phyloP scores from a whole-genome alignment of 2,888 invertebrate genomes.

The Taphrorychus bicolor region DNA sequence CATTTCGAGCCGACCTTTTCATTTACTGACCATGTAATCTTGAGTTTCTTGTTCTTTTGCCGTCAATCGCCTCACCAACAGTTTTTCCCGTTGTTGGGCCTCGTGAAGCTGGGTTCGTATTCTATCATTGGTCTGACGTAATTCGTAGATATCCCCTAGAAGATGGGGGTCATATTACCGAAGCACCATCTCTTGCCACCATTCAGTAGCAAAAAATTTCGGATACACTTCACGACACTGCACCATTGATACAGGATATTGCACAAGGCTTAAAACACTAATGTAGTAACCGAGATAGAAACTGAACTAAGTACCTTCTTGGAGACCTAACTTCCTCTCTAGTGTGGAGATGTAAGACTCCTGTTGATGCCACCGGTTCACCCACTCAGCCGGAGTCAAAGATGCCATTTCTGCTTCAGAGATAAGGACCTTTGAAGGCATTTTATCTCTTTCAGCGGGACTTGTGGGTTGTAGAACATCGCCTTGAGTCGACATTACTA shows the following conservation, averaged over 20 bases:
- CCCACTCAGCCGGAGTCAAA: conserved; percentile 70
- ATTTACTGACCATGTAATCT: conserved; percentile 86
- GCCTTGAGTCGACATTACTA: conserved; percentile 53
- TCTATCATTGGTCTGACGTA: conserved; percentile 81
- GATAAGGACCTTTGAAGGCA: conserved; percentile 66
- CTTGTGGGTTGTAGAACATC: conserved; percentile 59
- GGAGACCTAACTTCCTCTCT: conserved; percentile 76
- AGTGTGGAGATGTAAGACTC: conserved; percentile 78
- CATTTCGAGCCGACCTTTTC: conserved; percentile 52
- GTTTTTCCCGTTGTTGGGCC: conserved; percentile 89
- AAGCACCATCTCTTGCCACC: conserved; percentile 19
- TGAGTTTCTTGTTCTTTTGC: conserved; percentile 97
- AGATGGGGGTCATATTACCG: conserved; percentile 46
- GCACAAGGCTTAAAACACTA: conserved; percentile 38
- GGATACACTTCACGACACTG: conserved; percentile 41
- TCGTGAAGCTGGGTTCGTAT: conserved; percentile 83
- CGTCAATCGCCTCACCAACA: conserved; percentile 88
- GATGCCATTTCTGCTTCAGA: conserved; percentile 70
- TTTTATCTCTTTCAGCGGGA: conserved; percentile 61
- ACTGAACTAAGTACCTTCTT: conserved; percentile 74
- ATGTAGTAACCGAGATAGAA: conserved; percentile 53
- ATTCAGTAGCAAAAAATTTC: conserved; percentile 9
- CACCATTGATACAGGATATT: conserved; percentile 37
- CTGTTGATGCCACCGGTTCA: conserved; percentile 76
- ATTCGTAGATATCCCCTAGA: conserved; percentile 74